phyloP scores from a whole-genome alignment of 2,888 invertebrate genomes.

The Phragmatobia fuliginosa region DNA sequence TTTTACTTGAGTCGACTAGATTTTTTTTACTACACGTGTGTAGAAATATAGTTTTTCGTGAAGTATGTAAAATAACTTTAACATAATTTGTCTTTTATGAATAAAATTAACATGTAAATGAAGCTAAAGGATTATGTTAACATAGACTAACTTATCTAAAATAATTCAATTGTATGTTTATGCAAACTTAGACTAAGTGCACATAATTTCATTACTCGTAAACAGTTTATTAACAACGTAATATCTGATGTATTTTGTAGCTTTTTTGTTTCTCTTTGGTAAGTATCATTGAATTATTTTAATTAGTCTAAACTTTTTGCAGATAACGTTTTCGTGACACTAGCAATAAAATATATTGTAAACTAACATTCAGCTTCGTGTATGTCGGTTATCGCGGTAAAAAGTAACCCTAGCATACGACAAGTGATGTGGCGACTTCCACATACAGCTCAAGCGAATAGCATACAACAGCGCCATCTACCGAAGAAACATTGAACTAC shows the following conservation, averaged over 20 bases:
- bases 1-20: slow-evolving; percentile 13
- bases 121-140: slow-evolving; percentile 4
- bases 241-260: background rate
- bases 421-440: no score
- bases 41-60: background rate
- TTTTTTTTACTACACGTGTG: slow-evolving; percentile 1
- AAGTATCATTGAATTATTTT: background rate
- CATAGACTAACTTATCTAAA: background rate
- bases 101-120: slow-evolving; percentile 15
- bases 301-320: background rate
- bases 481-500: no score
- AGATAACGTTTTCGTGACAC: background rate
- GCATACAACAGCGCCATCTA: no score
- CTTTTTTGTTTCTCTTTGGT: background rate
- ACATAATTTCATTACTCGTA: background rate
- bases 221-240: background rate
- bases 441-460: no score
- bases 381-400: no score
- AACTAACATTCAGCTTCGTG: no score
- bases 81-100: background rate
- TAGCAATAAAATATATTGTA: no score
- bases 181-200: background rate
- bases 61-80: background rate
- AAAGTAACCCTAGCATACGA: no score
- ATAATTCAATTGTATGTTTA: background rate